A percentile compares a stretch with the other conserved stretches of the same genome.
phyloP scores from a whole-genome alignment of 30 jellyfish, hydroid and myxozoan genomes.

The Catostylus mosaicus region DNA sequence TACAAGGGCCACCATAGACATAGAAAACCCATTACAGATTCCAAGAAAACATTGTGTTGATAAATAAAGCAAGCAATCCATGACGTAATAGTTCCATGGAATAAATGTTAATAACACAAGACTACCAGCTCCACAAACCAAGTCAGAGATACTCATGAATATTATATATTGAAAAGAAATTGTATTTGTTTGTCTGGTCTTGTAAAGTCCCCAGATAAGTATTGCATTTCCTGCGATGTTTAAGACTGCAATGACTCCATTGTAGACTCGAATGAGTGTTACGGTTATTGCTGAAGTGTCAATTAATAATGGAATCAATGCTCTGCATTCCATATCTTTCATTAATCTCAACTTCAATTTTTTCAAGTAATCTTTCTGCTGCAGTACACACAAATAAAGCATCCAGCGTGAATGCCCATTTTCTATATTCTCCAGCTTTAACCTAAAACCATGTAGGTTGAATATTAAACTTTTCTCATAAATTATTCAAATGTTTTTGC shows the following conservation, averaged over 20 bases:
- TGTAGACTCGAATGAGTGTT: background rate
- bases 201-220: background rate
- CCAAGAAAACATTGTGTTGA: background rate
- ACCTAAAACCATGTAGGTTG: too few relatives aligned
- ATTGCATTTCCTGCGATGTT: background rate
- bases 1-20: background rate
- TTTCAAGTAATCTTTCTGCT: too few relatives aligned
- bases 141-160: background rate
- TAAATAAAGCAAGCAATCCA: background rate
- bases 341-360: too few relatives aligned
- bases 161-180: background rate
- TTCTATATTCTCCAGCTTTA: too few relatives aligned
- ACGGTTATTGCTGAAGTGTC: background rate
- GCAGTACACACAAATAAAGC: too few relatives aligned
- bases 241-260: background rate
- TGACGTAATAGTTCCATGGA: background rate
- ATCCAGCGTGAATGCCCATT: too few relatives aligned
- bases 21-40: background rate
- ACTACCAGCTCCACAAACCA: background rate
- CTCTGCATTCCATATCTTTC: background rate
- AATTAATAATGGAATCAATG: background rate
- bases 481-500: too few relatives aligned
- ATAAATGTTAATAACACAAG: background rate
- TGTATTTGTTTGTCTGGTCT: background rate
- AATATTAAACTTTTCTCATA: too few relatives aligned